Percentiles rank a stretch among this genome's conserved stretches.
Evolutionary conservation across 1,140 invertebrate genomes (phyloP).

Genomic region (Mactra quadrangularis): DNA sequence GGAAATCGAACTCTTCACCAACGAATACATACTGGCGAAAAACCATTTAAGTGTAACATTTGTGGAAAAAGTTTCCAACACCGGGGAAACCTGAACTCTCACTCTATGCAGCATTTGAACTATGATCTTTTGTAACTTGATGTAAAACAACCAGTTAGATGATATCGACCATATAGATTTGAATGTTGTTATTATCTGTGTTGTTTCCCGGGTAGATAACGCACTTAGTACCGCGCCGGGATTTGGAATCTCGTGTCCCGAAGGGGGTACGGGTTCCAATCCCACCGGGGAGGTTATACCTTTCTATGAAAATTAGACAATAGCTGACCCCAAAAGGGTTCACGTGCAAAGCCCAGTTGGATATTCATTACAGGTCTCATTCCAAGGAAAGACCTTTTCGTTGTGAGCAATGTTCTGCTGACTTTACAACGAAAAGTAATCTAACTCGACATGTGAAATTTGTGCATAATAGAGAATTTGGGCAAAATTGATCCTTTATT

Average conservation of each 20-base stretch:
- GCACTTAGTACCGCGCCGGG: too few relatives aligned
- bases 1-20: constrained; percentile 10
- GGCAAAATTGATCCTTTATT: too few relatives aligned
- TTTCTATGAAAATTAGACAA: too few relatives aligned
- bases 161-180: too few relatives aligned
- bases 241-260: too few relatives aligned
- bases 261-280: too few relatives aligned
- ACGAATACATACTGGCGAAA: constrained; percentile 69
- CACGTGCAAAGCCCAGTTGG: constrained; percentile 23
- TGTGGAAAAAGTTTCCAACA: constrained; percentile 86
- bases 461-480: constrained; percentile 34
- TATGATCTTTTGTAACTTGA: neutral
- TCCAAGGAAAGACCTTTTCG: constrained; percentile 39
- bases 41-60: constrained; percentile 88
- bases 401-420: constrained; percentile 20
- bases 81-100: constrained; percentile 66
- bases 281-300: too few relatives aligned
- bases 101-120: constrained; percentile 63
- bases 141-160: too few relatives aligned
- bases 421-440: constrained; percentile 50
- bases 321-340: too few relatives aligned
- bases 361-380: constrained; percentile 38
- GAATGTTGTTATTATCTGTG: too few relatives aligned
- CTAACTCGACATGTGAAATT: constrained; percentile 43
- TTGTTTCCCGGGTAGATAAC: too few relatives aligned